A percentile compares a stretch with the other conserved stretches of the same genome.
Evolutionary conservation across 2,888 invertebrate species (phyloP).

Genomic region (Harpalus rubripes): DNA sequence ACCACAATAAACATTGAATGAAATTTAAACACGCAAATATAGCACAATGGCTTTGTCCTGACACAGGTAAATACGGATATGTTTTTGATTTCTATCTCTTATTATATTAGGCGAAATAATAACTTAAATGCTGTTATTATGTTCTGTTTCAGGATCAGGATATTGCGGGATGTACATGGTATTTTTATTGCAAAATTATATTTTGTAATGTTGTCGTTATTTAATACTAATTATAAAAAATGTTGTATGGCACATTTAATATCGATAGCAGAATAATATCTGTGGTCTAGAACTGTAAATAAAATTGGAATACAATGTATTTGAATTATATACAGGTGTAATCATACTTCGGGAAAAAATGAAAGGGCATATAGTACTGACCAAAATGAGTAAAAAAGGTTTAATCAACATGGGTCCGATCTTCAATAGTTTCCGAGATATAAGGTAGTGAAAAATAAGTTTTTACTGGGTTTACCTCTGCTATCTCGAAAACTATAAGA

Average conservation of each 20-base stretch:
- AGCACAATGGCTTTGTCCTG: slow-evolving; percentile 37
- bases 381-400: too few relatives aligned
- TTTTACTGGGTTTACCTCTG: too few relatives aligned
- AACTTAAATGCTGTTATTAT: not conserved
- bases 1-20: slow-evolving; percentile 21
- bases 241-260: not conserved
- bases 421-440: too few relatives aligned
- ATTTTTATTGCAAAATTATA: slow-evolving; percentile 11
- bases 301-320: too few relatives aligned
- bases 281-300: too few relatives aligned
- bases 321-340: too few relatives aligned
- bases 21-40: slow-evolving; percentile 56
- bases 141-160: not conserved
- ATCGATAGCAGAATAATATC: not conserved
- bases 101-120: slow-evolving; percentile 15
- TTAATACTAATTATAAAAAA: not conserved
- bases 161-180: not conserved
- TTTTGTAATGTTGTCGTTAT: slow-evolving; percentile 10
- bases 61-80: slow-evolving; percentile 11
- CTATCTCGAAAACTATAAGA: too few relatives aligned
- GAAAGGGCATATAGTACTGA: too few relatives aligned
- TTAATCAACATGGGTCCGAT: too few relatives aligned
- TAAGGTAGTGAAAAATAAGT: too few relatives aligned
- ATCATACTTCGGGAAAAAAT: too few relatives aligned
- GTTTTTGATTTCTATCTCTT: slow-evolving; percentile 29